A percentile compares a stretch with the other conserved stretches of the same genome.
These are phyloP conservation scores for Lomographa bimaculata DNA, from an alignment of 2,888 invertebrate genomes.

Conservation along the genomic window DNA sequence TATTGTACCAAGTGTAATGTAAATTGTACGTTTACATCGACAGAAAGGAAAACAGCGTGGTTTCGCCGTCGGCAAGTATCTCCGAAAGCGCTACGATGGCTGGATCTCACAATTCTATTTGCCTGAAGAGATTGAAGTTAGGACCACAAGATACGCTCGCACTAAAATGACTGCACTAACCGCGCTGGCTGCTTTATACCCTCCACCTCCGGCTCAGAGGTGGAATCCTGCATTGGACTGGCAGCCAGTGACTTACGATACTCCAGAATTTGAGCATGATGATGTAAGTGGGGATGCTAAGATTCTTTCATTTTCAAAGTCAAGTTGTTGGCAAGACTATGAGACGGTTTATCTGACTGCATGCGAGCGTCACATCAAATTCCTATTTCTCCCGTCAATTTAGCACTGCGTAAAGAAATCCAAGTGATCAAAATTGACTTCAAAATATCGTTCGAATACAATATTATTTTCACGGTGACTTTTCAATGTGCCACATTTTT, in stretches of 20 bases:
- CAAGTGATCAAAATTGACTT: too few relatives aligned
- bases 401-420: too few relatives aligned
- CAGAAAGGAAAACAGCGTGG: conserved; percentile 81
- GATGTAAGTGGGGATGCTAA: conserved; percentile 74
- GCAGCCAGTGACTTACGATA: conserved; percentile 87
- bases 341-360: too few relatives aligned
- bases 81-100: conserved; percentile 70
- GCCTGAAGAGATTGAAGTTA: conserved; percentile 72
- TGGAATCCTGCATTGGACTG: conserved; percentile 85
- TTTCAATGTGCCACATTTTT: too few relatives aligned
- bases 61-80: conserved; percentile 71
- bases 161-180: conserved; percentile 89
- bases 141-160: conserved; percentile 87
- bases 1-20: too few relatives aligned
- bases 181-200: conserved; percentile 87
- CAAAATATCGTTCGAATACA: too few relatives aligned
- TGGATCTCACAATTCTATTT: conserved; percentile 73
- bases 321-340: too few relatives aligned
- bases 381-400: too few relatives aligned
- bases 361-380: too few relatives aligned
- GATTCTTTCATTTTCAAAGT: too few relatives aligned
- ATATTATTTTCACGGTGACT: too few relatives aligned
- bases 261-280: conserved; percentile 55
- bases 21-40: too few relatives aligned
- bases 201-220: conserved; percentile 78